Evolutionary conservation across 2,113 vertebrate genomes (phyloP).

Genomic region (Galeopterus variegatus): DNA sequence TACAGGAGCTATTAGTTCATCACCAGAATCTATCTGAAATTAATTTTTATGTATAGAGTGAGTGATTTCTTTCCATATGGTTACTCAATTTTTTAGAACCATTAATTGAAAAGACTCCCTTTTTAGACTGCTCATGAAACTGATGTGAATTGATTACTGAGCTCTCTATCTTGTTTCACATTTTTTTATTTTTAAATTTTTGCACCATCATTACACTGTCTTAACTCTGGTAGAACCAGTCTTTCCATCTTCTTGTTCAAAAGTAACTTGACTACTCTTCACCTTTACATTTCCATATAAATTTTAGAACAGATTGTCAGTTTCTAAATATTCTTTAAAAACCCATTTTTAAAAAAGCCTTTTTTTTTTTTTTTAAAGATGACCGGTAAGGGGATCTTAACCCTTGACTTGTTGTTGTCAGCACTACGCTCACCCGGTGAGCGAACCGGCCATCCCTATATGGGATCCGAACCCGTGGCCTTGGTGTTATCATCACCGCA

Average conservation of each 20-base stretch:
- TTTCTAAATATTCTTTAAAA: constrained; percentile 33
- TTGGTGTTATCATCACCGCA: too few species aligned
- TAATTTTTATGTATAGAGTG: background rate
- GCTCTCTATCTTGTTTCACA: background rate
- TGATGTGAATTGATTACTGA: background rate
- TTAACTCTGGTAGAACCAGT: constrained; percentile 15
- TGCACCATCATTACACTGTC: background rate
- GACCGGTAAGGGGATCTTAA: too few species aligned
- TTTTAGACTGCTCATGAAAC: background rate
- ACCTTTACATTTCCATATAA: background rate
- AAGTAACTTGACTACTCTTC: constrained; percentile 2
- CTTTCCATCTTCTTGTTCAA: background rate
- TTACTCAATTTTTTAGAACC: constrained; percentile 33
- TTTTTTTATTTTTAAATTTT: background rate
- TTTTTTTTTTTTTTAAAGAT: too few species aligned
- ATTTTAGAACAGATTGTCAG: constrained; percentile 24
- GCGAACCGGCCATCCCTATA: too few species aligned
- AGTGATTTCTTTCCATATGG: constrained; percentile 19
- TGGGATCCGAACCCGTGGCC: too few species aligned
- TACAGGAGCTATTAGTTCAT: background rate
- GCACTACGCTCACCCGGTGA: too few species aligned
- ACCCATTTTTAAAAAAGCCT: too few species aligned
- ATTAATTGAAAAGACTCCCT: background rate
- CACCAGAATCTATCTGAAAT: background rate
- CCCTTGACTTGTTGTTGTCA: too few species aligned